Conservation (phyloP, 1,140 invertebrate species). For the Stegodyphus mimosarum region DNA sequence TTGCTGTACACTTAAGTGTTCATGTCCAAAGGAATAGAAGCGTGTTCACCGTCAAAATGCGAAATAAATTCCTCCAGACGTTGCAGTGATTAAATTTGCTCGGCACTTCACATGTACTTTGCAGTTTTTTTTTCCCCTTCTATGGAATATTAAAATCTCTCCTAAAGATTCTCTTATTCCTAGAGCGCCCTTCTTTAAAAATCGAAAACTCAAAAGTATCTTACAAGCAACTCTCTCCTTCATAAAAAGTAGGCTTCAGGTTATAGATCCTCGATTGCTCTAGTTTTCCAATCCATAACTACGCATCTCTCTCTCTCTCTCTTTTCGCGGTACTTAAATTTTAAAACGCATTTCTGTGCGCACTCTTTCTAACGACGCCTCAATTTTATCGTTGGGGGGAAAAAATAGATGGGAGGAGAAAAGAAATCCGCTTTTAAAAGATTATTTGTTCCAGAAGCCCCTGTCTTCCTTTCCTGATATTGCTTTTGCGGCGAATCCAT, state of each 20-base stretch:
- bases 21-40: not conserved
- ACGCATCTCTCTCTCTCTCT: not conserved
- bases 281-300: not conserved
- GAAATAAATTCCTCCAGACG: too few relatives aligned
- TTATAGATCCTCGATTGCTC: not conserved
- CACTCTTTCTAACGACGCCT: constrained; percentile 44
- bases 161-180: not conserved
- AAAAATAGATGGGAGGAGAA: not conserved
- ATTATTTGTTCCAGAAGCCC: constrained; percentile 58
- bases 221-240: constrained; percentile 38
- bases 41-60: not conserved
- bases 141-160: constrained; percentile 10
- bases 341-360: constrained; percentile 42
- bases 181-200: not conserved
- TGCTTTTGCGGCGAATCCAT: constrained; percentile 57
- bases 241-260: not conserved
- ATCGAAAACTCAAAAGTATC: not conserved
- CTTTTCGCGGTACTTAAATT: constrained; percentile 23
- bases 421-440: constrained; percentile 60
- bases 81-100: constrained; percentile 3
- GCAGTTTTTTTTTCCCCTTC: not conserved
- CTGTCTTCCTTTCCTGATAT: constrained; percentile 37
- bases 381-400: constrained; percentile 35
- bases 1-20: too few relatives aligned
- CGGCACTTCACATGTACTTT: not conserved